phyloP scores from a whole-genome alignment of 1,140 invertebrate genomes.

The Musca vetustissima region DNA sequence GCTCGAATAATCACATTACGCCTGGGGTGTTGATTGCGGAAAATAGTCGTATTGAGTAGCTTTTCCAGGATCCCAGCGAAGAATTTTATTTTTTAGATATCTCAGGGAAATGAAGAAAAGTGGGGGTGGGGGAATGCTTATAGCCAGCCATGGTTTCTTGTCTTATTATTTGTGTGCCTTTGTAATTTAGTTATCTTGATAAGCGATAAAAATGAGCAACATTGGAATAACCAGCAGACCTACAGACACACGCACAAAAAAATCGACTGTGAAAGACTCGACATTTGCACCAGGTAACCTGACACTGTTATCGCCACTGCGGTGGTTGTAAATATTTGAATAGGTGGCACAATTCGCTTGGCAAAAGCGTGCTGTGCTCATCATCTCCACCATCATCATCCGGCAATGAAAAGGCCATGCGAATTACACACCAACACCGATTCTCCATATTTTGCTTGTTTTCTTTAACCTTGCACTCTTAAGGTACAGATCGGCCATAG shows the following conservation, averaged over 20 bases:
- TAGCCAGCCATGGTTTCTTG: not conserved
- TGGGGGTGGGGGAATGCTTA: no score
- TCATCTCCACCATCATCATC: no score
- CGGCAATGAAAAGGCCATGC: no score
- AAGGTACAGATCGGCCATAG: not conserved
- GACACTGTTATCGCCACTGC: slow-evolving; percentile 18
- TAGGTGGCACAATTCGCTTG: slow-evolving; percentile 15
- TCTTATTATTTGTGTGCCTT: slow-evolving; percentile 20
- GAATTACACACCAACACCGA: not conserved
- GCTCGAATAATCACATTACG: slow-evolving; percentile 18
- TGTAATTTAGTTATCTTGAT: slow-evolving; percentile 22
- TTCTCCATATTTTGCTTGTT: not conserved
- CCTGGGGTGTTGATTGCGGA: slow-evolving; percentile 17
- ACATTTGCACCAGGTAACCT: slow-evolving; percentile 6
- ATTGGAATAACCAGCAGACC: slow-evolving; percentile 14
- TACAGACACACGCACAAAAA: slow-evolving; percentile 3
- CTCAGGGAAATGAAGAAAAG: no score
- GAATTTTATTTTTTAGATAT: no score
- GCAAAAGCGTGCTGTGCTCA: slow-evolving; percentile 12
- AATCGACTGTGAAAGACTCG: not conserved
- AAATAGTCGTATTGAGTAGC: not conserved
- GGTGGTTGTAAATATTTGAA: slow-evolving; percentile 22
- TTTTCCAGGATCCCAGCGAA: no score
- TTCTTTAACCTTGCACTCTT: not conserved
- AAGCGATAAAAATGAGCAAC: slow-evolving; percentile 23